Base-by-base conservation (phyloP, 2,797 vertebrate species). In the Dermochelys coriacea region DNA sequence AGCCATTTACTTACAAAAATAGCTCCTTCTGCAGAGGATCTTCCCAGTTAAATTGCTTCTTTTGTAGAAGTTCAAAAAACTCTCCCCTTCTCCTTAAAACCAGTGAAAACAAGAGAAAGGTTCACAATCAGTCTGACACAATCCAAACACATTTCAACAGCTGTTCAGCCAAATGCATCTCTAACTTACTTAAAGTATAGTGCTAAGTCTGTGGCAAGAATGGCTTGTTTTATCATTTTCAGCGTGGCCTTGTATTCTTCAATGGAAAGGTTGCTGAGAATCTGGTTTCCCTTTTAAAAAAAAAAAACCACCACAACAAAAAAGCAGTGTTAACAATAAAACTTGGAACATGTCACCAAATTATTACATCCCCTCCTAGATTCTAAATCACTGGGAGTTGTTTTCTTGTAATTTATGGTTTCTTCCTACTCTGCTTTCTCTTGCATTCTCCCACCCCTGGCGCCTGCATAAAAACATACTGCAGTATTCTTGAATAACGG, bases 161-260 rank as follows among this genome's bases (percentile, higher is more conserved):
- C 34, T 59, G 2, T 52, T 77, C 78, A 71, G 54, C 12, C 37
- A 74, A 88, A 77, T 21, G 6, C 74, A 27, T n/a, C 68, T 86
- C 52, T 88, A 27, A 99, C 99, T 97, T 99, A 99, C 99, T 99
- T 99, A 97, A 99, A 99, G 95, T 99, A 99, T 61, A 99, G 98
- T 34, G 99, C 99, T n/a, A 99, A 98, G 97, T 99, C 99, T 12
- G 99, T 99, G 93, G 99, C 99, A 97, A 99, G 98, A 98, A 99
- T 99, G 88, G 99, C 99, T 96, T 99, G 99, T 98, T 99, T 99
- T 91, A 99, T 99, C 98, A 99, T 99, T 98, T 99, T 99, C 98
- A 99, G 93, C 8, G 99, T 99, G 94, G 98, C 92, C 98, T 99
- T 99, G 97, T 99, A 99, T 97, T 99, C 99, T 45, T 99, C 99